Conservation (phyloP, 2,113 vertebrate genomes). For the Leiothrix lutea region DNA sequence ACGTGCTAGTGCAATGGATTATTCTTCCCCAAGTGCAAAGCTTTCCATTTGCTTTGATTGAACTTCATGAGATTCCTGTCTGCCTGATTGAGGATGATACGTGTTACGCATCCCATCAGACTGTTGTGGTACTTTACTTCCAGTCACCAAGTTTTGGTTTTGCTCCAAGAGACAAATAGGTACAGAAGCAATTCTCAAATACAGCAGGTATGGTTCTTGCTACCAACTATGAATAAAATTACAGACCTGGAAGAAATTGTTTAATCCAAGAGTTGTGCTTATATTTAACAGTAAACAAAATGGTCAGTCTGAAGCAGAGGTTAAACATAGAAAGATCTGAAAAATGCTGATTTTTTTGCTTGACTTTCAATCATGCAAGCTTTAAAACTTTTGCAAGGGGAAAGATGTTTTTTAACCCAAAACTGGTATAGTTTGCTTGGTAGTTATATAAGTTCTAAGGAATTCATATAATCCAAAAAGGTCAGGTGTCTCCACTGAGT, state of each 20-base stretch:
- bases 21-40: not conserved
- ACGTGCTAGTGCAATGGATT: not conserved
- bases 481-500: not conserved
- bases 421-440: not conserved
- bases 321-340: not conserved
- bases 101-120: not conserved
- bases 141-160: not conserved
- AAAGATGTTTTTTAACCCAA: not conserved
- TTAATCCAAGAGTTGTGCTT: not conserved
- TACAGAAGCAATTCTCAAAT: not conserved
- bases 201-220: not conserved
- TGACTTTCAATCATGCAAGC: not conserved
- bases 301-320: not conserved
- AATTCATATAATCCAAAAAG: not conserved
- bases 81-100: not conserved
- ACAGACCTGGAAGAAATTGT: not conserved
- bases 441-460: not conserved
- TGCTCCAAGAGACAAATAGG: not conserved
- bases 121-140: not conserved
- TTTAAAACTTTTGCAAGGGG: not conserved
- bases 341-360: not conserved
- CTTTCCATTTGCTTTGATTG: not conserved
- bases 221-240: not conserved
- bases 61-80: not conserved
- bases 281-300: not conserved